Conservation (phyloP, 2,113 vertebrate species). For the Orcinus orca region DNA sequence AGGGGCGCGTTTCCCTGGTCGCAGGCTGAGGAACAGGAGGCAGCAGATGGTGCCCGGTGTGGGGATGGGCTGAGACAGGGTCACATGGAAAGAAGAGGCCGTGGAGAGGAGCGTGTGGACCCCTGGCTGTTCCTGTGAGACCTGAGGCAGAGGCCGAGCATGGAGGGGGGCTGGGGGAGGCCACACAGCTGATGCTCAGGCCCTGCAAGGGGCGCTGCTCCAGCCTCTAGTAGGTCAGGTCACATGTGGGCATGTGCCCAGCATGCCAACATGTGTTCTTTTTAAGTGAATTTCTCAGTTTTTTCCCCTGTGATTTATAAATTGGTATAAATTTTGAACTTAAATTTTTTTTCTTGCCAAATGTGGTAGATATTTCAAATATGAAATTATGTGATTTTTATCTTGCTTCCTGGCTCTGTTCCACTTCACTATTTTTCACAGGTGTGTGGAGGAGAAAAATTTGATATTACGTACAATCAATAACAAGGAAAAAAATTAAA, state of each 20-base stretch:
- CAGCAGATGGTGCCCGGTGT: neutral
- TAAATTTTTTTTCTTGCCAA: neutral
- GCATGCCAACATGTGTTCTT: neutral
- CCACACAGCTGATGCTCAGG: neutral
- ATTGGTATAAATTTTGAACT: neutral
- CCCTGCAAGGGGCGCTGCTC: neutral
- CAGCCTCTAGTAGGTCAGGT: neutral
- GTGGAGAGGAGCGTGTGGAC: neutral
- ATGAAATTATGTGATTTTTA: neutral
- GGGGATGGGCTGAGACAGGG: neutral
- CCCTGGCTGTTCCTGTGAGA: neutral
- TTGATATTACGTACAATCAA: neutral
- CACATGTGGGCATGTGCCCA: neutral
- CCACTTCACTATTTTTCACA: neutral
- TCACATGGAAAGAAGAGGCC: neutral
- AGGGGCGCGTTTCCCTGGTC: neutral
- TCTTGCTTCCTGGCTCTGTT: neutral
- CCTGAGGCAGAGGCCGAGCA: too few species aligned
- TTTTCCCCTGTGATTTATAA: neutral
- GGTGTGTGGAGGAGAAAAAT: neutral
- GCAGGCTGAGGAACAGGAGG: neutral
- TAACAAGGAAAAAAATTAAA: constrained; percentile 8
- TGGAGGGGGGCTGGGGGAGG: neutral
- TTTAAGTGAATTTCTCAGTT: neutral
- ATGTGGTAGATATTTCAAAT: neutral